Evolutionary conservation across 2,888 invertebrate genomes (phyloP).

Genomic region (Philonicus albiceps): DNA sequence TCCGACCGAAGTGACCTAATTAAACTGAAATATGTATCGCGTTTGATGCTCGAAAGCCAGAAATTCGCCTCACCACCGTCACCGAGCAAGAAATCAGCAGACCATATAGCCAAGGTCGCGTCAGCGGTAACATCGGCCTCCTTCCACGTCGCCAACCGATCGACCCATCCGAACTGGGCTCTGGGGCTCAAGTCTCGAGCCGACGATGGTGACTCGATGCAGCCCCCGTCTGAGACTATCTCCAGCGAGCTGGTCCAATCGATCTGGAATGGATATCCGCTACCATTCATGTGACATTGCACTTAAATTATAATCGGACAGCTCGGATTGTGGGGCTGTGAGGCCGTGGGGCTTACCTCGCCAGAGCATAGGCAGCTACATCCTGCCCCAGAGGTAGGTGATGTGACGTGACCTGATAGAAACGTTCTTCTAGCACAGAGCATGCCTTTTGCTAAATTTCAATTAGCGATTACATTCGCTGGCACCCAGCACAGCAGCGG

Average conservation of each 20-base stretch:
- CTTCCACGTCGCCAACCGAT: background rate
- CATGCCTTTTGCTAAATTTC: constrained; percentile 35
- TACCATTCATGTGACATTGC: constrained; percentile 37
- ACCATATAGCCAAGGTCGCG: constrained; percentile 36
- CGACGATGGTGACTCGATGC: background rate
- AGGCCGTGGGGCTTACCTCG: background rate
- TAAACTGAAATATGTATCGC: constrained; percentile 27
- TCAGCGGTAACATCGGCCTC: background rate
- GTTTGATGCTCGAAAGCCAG: constrained; percentile 18
- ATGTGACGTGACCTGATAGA: background rate
- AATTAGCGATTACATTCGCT: constrained; percentile 34
- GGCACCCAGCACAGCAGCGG: background rate
- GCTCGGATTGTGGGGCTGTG: background rate
- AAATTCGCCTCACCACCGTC: constrained; percentile 27
- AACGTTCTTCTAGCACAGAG: constrained; percentile 1
- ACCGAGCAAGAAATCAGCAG: constrained; percentile 31
- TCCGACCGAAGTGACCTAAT: constrained; percentile 37
- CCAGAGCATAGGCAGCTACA: background rate
- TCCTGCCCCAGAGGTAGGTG: background rate
- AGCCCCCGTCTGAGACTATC: background rate
- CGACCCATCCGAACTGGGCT: background rate
- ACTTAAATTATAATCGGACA: background rate
- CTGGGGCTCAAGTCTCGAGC: background rate
- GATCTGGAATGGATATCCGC: constrained; percentile 36
- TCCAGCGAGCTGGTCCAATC: background rate